These are phyloP conservation scores for Channallabes apus DNA, from an alignment of 2,797 vertebrate genomes.

Conservation along the genomic window DNA sequence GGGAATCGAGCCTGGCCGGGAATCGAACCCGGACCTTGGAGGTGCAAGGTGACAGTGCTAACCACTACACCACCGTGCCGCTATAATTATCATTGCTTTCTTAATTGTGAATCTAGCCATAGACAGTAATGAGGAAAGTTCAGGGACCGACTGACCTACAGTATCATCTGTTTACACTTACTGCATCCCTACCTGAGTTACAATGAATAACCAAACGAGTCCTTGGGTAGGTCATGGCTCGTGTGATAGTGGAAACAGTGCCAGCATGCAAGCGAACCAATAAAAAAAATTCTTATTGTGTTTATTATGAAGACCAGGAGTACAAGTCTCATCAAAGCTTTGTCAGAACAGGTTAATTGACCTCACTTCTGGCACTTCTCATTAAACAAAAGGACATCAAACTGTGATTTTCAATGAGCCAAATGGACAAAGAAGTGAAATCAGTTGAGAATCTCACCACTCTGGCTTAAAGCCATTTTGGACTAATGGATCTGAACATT, in stretches of 20 bases:
- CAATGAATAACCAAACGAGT: not conserved
- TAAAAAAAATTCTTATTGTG: not conserved
- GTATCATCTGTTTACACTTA: not conserved
- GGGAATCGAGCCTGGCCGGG: too few relatives aligned
- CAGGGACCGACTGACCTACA: not conserved
- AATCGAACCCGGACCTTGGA: too few relatives aligned
- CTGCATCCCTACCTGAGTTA: not conserved
- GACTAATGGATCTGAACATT: conserved; percentile 30
- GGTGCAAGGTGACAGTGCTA: too few relatives aligned
- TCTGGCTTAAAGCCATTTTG: conserved; percentile 26
- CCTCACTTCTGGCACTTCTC: conserved; percentile 40
- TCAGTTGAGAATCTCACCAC: conserved; percentile 9
- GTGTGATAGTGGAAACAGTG: not conserved
- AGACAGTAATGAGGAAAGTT: not conserved
- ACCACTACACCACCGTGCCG: too few relatives aligned
- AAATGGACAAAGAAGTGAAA: conserved; percentile 23
- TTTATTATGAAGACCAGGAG: not conserved
- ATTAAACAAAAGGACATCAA: conserved; percentile 46
- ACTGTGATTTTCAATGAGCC: conserved; percentile 29
- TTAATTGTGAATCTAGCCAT: not conserved
- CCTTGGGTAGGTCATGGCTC: not conserved
- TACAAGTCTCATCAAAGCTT: conserved; percentile 21
- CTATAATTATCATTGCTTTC: not conserved
- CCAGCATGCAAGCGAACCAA: not conserved
- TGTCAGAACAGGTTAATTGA: conserved; percentile 44